These are phyloP conservation scores for Phrixothrix hirtus DNA, from an alignment of 2,888 invertebrate genomes.

Conservation along the genomic window DNA sequence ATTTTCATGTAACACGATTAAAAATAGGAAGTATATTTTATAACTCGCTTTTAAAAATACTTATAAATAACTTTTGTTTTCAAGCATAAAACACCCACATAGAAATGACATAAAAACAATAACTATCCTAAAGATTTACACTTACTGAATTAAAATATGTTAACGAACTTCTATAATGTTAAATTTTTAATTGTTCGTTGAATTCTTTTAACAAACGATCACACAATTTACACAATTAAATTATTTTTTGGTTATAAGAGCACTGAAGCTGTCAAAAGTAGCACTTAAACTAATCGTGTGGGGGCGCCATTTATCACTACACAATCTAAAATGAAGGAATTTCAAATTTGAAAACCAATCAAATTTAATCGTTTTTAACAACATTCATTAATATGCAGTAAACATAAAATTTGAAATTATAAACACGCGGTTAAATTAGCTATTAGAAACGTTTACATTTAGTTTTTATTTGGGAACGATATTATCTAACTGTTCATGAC, in stretches of 20 bases:
- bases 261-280: conserved; percentile 26
- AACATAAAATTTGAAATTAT: too few relatives aligned
- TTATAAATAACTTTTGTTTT: conserved; percentile 31
- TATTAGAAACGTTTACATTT: too few relatives aligned
- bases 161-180: conserved; percentile 9
- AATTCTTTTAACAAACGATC: conserved; percentile 16
- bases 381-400: too few relatives aligned
- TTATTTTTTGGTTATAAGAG: conserved; percentile 29
- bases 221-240: conserved; percentile 21
- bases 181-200: conserved; percentile 7
- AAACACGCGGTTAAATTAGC: too few relatives aligned
- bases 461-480: too few relatives aligned
- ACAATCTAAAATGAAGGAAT: not conserved
- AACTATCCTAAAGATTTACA: conserved; percentile 1
- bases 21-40: conserved; percentile 19
- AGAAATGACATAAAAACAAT: not conserved
- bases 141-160: conserved; percentile 27
- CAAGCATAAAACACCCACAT: conserved; percentile 25
- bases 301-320: conserved; percentile 2
- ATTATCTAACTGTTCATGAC: too few relatives aligned
- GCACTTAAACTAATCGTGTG: not conserved
- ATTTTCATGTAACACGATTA: conserved; percentile 11
- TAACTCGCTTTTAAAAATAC: conserved; percentile 15
- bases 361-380: too few relatives aligned
- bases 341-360: conserved; percentile 1